Conservation (phyloP, 2,888 invertebrate genomes). For the Chymomyza caudatula region DNA sequence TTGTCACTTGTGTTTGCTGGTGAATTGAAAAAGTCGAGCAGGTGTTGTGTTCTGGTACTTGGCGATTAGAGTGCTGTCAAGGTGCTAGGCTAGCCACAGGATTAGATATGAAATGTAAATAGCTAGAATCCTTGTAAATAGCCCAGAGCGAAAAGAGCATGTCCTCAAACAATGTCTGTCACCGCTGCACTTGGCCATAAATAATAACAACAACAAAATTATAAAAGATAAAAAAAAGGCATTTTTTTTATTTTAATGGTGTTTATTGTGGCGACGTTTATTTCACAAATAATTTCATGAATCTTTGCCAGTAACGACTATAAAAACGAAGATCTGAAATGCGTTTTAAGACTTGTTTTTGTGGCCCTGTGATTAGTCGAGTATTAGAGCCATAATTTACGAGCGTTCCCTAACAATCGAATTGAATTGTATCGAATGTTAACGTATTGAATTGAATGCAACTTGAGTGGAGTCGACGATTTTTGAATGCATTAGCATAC, state of each 20-base stretch:
- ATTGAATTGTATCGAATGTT: slow-evolving; percentile 2
- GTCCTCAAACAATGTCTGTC: not conserved
- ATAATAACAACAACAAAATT: not conserved
- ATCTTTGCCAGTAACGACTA: not conserved
- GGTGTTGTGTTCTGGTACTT: not conserved
- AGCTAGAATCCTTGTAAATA: not conserved
- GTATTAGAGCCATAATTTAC: slow-evolving; percentile 15
- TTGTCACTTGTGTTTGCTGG: not conserved
- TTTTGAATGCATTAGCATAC: not conserved
- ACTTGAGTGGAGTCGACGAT: slow-evolving; percentile 6
- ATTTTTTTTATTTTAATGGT: not conserved
- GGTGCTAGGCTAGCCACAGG: not conserved
- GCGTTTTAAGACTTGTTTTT: not conserved
- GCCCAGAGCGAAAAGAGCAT: not conserved
- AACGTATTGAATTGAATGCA: slow-evolving; percentile 8
- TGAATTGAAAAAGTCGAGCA: not conserved
- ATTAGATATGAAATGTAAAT: not conserved
- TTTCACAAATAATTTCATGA: not conserved
- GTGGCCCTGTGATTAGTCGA: slow-evolving; percentile 31
- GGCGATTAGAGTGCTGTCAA: not conserved
- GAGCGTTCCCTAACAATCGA: slow-evolving; percentile 27
- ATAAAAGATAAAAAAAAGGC: not conserved
- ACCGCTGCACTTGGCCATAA: not conserved
- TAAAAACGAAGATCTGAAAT: not conserved
- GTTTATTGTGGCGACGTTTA: not conserved